Evolutionary conservation across 2,797 vertebrate genomes (phyloP), one percentile per base, ranked within the genome.

Genomic region (Hemitrygon akajei): DNA sequence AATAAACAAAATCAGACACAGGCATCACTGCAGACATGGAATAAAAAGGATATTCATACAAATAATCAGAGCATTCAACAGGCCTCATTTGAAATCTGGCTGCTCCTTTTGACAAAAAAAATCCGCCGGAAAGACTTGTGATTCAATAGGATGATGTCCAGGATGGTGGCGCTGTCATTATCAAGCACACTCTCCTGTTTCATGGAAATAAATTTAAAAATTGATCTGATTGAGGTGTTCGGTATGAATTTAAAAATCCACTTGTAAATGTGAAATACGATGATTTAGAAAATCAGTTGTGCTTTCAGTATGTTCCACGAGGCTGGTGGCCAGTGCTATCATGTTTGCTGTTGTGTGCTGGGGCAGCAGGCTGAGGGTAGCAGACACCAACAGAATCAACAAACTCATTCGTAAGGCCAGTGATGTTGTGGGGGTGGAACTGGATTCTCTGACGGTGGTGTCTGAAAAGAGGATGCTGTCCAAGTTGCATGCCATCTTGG

Each of bases 131-230:
- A 47, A 66, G 34, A 66, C 30, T 7, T 37, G 86, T 66, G 60
- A 89, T 89, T 89, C 86, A 89, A 63, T 7, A 89, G 86, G 60
- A 89, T 66, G n/a, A 89, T 89, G 30, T 7, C 27, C 18, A 63
- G 84, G 84, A 30, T 84, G 60, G 60, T 9, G 58, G 58, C 27
- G 14, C 84, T 63, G 58, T 63, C 40, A 34, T n/a, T 7, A 66
- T 34, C 56, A 86, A 47, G 84, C 30, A 60, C 30, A 34, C 58
- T n/a, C 14, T 20, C 30, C 58, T 27, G 27, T 0, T 56, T 9
- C 81, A 47, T 4, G 81, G 47, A 84, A 56, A 84, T 84, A 47
- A 30, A 7, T 84, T 84, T 84, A 87, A 87, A 30, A n/a, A 63
- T 63, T 63, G 12, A 66, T 63, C 84, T 34, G 58, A 63, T n/a